Percentiles rank a stretch among this genome's conserved stretches.
These are phyloP conservation scores for Spinibarbus caldwelli DNA, from an alignment of 2,797 vertebrate genomes.

Conservation along the genomic window DNA sequence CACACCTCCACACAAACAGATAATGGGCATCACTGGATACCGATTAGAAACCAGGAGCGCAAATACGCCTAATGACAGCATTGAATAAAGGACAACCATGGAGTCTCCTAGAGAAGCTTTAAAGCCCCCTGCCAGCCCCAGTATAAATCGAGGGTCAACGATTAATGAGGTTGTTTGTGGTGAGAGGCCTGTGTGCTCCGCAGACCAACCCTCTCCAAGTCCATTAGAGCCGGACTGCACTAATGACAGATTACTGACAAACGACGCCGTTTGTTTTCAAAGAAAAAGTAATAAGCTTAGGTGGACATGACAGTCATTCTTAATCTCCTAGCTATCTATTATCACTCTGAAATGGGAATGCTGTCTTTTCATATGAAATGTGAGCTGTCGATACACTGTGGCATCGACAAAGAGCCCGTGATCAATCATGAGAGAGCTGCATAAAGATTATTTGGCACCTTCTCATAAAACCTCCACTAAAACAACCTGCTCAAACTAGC, in stretches of 20 bases:
- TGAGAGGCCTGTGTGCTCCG: slow-evolving; percentile 55
- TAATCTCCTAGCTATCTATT: slow-evolving; percentile 38
- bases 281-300: slow-evolving; percentile 37
- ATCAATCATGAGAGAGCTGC: slow-evolving; percentile 16
- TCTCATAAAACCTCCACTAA: neutral
- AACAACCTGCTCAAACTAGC: neutral
- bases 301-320: slow-evolving; percentile 34
- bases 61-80: slow-evolving; percentile 50
- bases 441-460: slow-evolving; percentile 20
- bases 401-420: slow-evolving; percentile 16
- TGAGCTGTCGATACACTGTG: slow-evolving; percentile 2
- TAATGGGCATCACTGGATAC: slow-evolving; percentile 64
- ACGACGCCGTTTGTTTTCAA: slow-evolving; percentile 33
- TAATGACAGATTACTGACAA: slow-evolving; percentile 52
- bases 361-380: slow-evolving; percentile 26
- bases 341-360: slow-evolving; percentile 23
- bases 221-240: slow-evolving; percentile 13
- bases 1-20: slow-evolving; percentile 47
- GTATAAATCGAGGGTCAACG: slow-evolving; percentile 68
- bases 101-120: slow-evolving; percentile 39
- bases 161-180: slow-evolving; percentile 75
- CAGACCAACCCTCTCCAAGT: slow-evolving; percentile 23
- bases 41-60: slow-evolving; percentile 56
- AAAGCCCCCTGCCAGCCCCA: slow-evolving; percentile 41
- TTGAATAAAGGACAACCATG: slow-evolving; percentile 51